A percentile compares a stretch with the other conserved stretches of the same genome.
phyloP scores from a whole-genome alignment of 1,140 invertebrate species.

The Sminthurides bifidus region DNA sequence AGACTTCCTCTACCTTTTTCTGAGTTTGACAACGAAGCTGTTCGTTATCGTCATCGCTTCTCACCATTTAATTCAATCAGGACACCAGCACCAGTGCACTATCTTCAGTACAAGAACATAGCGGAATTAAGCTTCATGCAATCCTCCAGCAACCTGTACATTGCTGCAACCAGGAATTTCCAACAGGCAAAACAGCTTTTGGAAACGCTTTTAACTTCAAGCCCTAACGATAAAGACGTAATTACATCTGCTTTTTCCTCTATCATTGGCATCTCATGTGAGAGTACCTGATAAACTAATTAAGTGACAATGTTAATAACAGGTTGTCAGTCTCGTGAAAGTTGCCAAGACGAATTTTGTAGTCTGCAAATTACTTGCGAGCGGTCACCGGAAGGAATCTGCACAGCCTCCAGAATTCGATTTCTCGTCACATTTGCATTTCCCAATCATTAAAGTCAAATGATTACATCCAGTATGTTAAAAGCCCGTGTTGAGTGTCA shows the following conservation, averaged over 20 bases:
- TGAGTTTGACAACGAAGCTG: constrained; percentile 84
- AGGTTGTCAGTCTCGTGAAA: constrained; percentile 72
- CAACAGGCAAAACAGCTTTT: constrained; percentile 74
- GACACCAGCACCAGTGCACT: constrained; percentile 81
- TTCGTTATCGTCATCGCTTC: constrained; percentile 88
- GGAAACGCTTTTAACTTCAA: constrained; percentile 53
- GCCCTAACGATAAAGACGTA: constrained; percentile 74
- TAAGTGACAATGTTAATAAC: constrained; percentile 21
- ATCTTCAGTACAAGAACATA: constrained; percentile 61
- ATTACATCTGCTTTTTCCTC: constrained; percentile 22
- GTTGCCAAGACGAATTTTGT: constrained; percentile 90
- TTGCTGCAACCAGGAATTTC: constrained; percentile 72
- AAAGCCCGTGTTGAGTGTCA: no score
- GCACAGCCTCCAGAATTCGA: constrained; percentile 75
- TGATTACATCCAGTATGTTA: constrained; percentile 12
- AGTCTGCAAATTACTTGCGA: constrained; percentile 78
- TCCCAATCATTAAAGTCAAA: constrained; percentile 68
- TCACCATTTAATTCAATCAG: constrained; percentile 70
- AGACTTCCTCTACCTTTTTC: constrained; percentile 63
- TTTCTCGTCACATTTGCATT: constrained; percentile 74
- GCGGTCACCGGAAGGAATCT: constrained; percentile 78
- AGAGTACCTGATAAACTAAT: not conserved
- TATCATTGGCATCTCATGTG: not conserved
- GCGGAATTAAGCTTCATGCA: constrained; percentile 32
- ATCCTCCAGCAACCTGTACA: constrained; percentile 50